A percentile compares a stretch with the other conserved stretches of the same genome.
phyloP scores from a whole-genome alignment of 2,113 vertebrate genomes.

The Proteles cristata region DNA sequence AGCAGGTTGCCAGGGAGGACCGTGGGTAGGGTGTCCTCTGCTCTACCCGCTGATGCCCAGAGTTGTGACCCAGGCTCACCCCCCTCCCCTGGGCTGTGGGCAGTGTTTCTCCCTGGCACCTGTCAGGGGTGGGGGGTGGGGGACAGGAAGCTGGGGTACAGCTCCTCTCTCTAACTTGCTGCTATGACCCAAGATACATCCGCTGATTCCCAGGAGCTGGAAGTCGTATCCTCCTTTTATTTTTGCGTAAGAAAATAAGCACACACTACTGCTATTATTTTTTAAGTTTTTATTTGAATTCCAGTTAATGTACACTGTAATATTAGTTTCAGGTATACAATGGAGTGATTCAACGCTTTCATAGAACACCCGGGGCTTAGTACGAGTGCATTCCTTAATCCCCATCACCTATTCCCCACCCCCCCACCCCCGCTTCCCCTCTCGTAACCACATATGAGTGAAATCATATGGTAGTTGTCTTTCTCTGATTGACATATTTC shows the following conservation, averaged over 20 bases:
- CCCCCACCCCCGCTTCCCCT: background rate
- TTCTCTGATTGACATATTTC: background rate
- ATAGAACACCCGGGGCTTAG: background rate
- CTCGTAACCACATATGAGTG: background rate
- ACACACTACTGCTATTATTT: background rate
- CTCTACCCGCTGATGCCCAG: background rate
- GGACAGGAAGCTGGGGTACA: background rate
- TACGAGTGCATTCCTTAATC: background rate
- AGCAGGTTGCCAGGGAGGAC: background rate
- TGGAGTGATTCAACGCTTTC: background rate
- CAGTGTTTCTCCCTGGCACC: background rate
- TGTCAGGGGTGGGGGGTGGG: too few species aligned
- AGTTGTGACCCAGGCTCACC: rapidly evolving
- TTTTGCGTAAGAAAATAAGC: background rate
- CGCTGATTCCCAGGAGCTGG: background rate
- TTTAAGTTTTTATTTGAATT: background rate
- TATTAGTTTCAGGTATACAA: background rate
- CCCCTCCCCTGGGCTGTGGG: background rate
- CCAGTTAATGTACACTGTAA: background rate
- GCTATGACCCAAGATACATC: background rate
- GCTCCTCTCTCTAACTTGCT: background rate
- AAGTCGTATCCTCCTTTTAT: background rate
- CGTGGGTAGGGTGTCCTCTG: background rate
- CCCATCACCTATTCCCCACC: background rate
- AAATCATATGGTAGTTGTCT: background rate